Percentiles rank a stretch among this genome's conserved stretches.
phyloP scores from a whole-genome alignment of 2,113 vertebrate species.

The Cromileptes altivelis region DNA sequence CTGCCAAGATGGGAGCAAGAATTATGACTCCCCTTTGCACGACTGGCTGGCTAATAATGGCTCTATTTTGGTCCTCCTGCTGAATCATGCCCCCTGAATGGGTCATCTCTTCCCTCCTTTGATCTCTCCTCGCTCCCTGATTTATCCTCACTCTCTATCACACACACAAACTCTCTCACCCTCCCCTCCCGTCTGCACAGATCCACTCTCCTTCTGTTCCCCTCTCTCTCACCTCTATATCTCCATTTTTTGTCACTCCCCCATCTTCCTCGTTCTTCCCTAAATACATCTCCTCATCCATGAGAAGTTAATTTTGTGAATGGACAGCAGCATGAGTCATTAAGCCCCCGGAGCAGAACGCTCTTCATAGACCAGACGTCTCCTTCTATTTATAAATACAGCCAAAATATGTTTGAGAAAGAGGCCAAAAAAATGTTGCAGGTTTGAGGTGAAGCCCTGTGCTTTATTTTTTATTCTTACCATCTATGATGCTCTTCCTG shows the following conservation, averaged over 20 bases:
- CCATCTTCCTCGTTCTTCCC: background rate
- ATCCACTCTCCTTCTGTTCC: constrained; percentile 10
- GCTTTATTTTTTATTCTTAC: constrained; percentile 19
- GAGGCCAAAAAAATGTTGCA: constrained; percentile 32
- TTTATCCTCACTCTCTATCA: constrained; percentile 42
- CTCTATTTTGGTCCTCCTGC: constrained; percentile 80
- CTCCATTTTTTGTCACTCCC: background rate
- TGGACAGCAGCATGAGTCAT: constrained; percentile 68
- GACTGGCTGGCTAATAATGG: constrained; percentile 74
- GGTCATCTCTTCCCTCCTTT: constrained; percentile 63
- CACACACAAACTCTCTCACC: background rate
- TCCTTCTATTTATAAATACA: constrained; percentile 66
- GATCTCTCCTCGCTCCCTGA: constrained; percentile 44
- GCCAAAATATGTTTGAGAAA: constrained; percentile 41
- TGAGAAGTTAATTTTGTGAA: constrained; percentile 69
- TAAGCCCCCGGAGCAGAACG: constrained; percentile 42
- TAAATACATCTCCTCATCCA: constrained; percentile 45
- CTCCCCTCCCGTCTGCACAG: background rate
- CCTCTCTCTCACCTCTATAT: constrained; percentile 11
- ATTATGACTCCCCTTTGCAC: constrained; percentile 70
- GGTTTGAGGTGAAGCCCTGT: constrained; percentile 19
- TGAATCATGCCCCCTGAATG: constrained; percentile 76
- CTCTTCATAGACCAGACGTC: constrained; percentile 48
- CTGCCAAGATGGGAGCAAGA: constrained; percentile 61
- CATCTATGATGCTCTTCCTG: background rate